These are phyloP conservation scores for Rhipidura dahli DNA, from an alignment of 2,113 vertebrate species.

Conservation along the genomic window DNA sequence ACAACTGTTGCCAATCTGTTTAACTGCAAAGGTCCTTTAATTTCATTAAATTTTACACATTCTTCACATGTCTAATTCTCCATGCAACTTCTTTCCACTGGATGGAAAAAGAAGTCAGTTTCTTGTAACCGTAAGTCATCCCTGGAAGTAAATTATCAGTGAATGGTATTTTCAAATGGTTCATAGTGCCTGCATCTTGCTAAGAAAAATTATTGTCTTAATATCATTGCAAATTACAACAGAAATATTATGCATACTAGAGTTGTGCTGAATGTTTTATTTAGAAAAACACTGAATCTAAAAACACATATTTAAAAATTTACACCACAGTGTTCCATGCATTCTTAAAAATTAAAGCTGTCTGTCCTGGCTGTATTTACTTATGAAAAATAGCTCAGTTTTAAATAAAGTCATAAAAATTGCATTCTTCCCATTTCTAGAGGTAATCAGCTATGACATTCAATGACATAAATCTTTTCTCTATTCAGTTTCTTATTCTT, in stretches of 20 bases:
- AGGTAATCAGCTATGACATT: conserved; percentile 75
- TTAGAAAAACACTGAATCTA: conserved; percentile 56
- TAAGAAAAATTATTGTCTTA: conserved; percentile 28
- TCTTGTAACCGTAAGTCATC: neutral
- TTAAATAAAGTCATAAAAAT: conserved; percentile 76
- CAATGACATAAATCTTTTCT: conserved; percentile 72
- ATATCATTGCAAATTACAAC: conserved; percentile 29
- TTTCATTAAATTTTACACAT: neutral
- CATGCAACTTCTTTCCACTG: neutral
- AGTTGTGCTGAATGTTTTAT: conserved; percentile 22
- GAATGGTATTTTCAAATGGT: neutral
- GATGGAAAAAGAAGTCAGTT: neutral
- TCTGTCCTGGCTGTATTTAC: conserved; percentile 45
- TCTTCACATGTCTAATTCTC: neutral
- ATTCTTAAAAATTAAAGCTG: conserved; percentile 73
- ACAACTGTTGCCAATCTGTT: neutral
- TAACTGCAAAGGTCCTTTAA: neutral
- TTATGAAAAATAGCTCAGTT: conserved; percentile 69
- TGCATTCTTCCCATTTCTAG: conserved; percentile 70
- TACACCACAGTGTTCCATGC: neutral
- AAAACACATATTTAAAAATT: conserved; percentile 57
- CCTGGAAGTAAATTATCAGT: neutral
- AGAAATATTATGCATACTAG: conserved; percentile 17
- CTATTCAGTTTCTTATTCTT: conserved; percentile 64
- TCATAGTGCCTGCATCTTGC: neutral